Percentiles rank a stretch among this genome's conserved stretches.
phyloP scores from a whole-genome alignment of 1,140 invertebrate species.

The Archivesica marissinica region DNA sequence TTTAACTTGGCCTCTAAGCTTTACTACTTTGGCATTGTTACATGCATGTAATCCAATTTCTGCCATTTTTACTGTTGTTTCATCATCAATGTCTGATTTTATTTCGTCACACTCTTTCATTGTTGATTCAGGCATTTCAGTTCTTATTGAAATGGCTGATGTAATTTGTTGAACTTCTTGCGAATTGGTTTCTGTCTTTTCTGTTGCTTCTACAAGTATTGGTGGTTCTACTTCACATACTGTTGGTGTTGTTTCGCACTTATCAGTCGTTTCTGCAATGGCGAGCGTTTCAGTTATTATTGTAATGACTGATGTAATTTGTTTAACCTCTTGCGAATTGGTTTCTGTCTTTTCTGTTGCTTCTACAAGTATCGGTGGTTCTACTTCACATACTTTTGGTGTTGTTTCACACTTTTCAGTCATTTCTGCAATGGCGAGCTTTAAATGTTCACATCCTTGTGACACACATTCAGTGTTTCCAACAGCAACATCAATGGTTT shows the following conservation, averaged over 20 bases:
- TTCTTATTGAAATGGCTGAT: too few species aligned
- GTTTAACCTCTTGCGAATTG: background rate
- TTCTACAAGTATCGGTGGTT: background rate
- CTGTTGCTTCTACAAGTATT: background rate
- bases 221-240: background rate
- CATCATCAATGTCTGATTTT: background rate
- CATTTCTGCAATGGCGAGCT: constrained; percentile 1
- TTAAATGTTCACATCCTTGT: background rate
- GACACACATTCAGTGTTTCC: background rate
- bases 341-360: background rate
- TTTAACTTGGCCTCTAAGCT: background rate
- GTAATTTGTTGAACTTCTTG: background rate
- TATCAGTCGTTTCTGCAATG: background rate
- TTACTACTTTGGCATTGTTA: too few species aligned
- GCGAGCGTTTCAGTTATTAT: too few species aligned
- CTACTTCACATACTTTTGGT: background rate
- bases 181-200: background rate
- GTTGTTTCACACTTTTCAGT: background rate
- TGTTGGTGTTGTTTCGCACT: background rate
- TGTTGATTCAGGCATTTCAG: too few species aligned
- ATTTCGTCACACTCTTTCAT: too few species aligned
- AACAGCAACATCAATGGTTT: background rate
- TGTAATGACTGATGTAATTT: background rate
- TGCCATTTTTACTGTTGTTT: background rate
- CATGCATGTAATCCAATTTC: background rate